Conservation (phyloP, 2,888 invertebrate genomes). For the Palloptera scutellata region DNA sequence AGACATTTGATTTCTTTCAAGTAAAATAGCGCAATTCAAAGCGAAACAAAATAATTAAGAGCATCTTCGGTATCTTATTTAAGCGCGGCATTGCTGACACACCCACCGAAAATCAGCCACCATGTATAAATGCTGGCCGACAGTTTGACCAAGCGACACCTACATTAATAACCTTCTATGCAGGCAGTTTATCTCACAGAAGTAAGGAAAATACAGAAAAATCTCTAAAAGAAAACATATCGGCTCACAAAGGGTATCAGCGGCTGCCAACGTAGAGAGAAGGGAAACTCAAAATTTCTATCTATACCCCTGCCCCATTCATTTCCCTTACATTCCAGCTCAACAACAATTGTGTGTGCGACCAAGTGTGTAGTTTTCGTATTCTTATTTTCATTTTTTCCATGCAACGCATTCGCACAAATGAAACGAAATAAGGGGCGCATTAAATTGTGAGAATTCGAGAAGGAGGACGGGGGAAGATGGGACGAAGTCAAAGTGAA, state of each 20-base stretch:
- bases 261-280: conserved; percentile 13
- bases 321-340: too few species aligned
- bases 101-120: too few species aligned
- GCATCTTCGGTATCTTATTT: too few species aligned
- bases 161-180: too few species aligned
- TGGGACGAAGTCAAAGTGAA: conserved; percentile 2
- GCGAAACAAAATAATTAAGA: too few species aligned
- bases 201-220: not conserved
- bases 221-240: conserved; percentile 1
- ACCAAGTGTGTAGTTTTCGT: conserved; percentile 31
- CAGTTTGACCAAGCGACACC: too few species aligned
- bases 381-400: not conserved
- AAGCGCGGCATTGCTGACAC: too few species aligned
- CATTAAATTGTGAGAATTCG: conserved; percentile 11
- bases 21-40: too few species aligned
- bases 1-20: too few species aligned
- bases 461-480: not conserved
- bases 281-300: conserved; percentile 19
- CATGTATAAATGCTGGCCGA: too few species aligned
- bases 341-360: conserved; percentile 24
- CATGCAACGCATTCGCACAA: conserved; percentile 1
- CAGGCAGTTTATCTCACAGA: not conserved
- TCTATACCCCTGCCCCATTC: not conserved
- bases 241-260: conserved; percentile 8
- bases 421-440: conserved; percentile 7